phyloP scores from a whole-genome alignment of 2,888 invertebrate species.

The Abscondita cerata region DNA sequence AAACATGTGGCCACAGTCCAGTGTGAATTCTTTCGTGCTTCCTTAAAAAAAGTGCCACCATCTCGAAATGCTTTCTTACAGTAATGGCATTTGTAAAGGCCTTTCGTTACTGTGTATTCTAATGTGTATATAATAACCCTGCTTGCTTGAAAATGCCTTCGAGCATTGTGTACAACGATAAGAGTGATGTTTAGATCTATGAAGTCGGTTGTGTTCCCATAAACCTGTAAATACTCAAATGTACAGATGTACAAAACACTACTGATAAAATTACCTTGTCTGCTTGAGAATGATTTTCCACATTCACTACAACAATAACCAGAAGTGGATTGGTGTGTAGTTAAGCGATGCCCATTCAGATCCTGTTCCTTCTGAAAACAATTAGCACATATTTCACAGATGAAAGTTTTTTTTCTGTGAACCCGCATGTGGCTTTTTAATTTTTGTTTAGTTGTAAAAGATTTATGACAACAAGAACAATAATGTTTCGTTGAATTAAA shows the following conservation, averaged over 20 bases:
- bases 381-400: constrained; percentile 57
- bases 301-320: constrained; percentile 58
- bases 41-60: constrained; percentile 73
- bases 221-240: constrained; percentile 44
- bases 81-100: constrained; percentile 62
- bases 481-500: constrained; percentile 54
- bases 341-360: constrained; percentile 57
- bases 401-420: constrained; percentile 58
- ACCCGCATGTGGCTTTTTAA: constrained; percentile 61
- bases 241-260: not conserved
- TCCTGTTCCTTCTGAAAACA: constrained; percentile 57
- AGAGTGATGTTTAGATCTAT: constrained; percentile 52
- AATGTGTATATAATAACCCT: constrained; percentile 62
- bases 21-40: constrained; percentile 88
- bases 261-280: constrained; percentile 48
- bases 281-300: constrained; percentile 59
- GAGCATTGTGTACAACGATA: constrained; percentile 61
- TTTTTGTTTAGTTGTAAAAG: constrained; percentile 60
- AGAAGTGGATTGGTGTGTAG: constrained; percentile 56
- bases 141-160: constrained; percentile 62
- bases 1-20: constrained; percentile 63
- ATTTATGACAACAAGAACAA: constrained; percentile 58
- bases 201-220: constrained; percentile 59
- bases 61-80: constrained; percentile 64
- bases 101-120: constrained; percentile 63